Evolutionary conservation across 2,797 vertebrate genomes (phyloP).

Genomic region (Tragelaphus eurycerus): DNA sequence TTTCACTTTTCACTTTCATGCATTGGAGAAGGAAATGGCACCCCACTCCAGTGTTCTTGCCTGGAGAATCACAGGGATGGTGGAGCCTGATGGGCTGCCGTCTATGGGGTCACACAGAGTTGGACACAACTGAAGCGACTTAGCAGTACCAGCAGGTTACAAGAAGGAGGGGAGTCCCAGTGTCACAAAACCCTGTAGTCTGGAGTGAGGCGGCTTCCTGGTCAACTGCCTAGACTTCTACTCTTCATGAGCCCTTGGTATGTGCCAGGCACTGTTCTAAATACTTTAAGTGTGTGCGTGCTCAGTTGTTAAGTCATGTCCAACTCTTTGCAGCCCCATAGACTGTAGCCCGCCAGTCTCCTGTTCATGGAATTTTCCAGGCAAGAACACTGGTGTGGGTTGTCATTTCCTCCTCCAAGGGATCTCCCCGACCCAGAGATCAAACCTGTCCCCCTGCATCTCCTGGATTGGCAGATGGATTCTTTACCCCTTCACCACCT

Average conservation of each 20-base stretch:
- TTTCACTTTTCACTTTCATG: no score
- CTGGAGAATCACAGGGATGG: no score
- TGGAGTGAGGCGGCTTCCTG: not conserved
- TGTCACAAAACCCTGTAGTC: not conserved
- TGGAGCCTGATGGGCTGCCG: no score
- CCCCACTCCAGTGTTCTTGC: no score
- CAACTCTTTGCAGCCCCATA: not conserved
- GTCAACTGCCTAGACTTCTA: not conserved
- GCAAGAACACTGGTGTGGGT: not conserved
- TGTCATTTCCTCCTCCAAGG: not conserved
- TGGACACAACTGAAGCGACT: no score
- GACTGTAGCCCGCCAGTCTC: not conserved
- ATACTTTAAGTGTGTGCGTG: not conserved
- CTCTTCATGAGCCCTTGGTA: not conserved
- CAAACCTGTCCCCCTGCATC: not conserved
- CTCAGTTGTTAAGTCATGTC: not conserved
- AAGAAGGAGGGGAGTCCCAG: not conserved
- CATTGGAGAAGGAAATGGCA: no score
- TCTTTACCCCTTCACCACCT: not conserved
- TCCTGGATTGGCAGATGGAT: not conserved
- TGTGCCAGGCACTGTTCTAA: not conserved
- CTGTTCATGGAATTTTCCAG: not conserved
- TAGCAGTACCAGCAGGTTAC: not conserved
- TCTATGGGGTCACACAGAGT: no score
- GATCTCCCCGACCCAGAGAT: not conserved